phyloP scores from a whole-genome alignment of 2,797 vertebrate species.

The Euphonia xanthogaster region DNA sequence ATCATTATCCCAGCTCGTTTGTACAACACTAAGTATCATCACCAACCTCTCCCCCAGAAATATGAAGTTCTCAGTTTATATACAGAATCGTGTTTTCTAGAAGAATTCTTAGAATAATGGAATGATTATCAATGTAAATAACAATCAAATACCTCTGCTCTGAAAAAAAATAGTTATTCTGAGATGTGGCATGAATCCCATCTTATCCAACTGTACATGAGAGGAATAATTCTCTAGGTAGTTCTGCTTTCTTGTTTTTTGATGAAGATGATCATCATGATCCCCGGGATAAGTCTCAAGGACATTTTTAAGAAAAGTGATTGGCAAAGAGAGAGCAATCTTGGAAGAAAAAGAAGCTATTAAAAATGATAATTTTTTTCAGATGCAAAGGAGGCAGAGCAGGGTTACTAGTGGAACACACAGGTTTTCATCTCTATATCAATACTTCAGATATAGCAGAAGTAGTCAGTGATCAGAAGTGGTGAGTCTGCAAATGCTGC shows the following conservation, averaged over 20 bases:
- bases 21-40: background rate
- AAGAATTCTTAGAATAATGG: background rate
- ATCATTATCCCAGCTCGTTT: background rate
- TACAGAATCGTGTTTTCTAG: background rate
- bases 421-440: background rate
- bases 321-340: background rate
- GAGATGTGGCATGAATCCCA: background rate
- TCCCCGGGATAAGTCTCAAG: background rate
- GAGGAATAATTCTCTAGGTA: background rate
- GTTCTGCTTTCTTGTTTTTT: background rate
- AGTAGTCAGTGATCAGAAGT: background rate
- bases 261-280: background rate
- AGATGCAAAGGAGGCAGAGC: background rate
- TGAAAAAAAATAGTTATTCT: background rate
- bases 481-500: background rate
- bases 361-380: background rate
- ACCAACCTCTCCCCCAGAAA: background rate
- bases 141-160: background rate
- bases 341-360: background rate
- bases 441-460: background rate
- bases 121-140: background rate
- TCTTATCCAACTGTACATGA: background rate
- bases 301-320: background rate
- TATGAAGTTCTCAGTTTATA: background rate
- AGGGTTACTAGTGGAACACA: background rate